phyloP scores from a whole-genome alignment of 92 coral and sea anemone species.

The Muricea muricata region DNA sequence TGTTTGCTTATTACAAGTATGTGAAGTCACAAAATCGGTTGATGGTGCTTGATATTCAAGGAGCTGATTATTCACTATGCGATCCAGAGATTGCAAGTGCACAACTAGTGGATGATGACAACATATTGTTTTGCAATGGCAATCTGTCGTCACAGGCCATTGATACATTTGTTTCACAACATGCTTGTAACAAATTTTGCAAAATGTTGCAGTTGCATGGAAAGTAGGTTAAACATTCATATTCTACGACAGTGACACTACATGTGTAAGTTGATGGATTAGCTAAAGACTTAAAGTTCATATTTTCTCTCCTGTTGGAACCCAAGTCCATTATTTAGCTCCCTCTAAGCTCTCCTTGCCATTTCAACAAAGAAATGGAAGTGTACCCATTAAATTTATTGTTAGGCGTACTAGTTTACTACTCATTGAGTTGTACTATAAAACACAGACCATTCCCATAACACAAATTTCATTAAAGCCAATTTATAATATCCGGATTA shows the following conservation, averaged over 20 bases:
- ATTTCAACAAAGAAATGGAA: too few relatives aligned
- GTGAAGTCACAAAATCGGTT: constrained; percentile 32
- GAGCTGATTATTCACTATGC: constrained; percentile 44
- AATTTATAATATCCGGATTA: too few relatives aligned
- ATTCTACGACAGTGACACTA: constrained; percentile 28
- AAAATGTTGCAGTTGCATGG: background rate
- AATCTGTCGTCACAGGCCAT: background rate
- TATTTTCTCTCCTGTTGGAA: too few relatives aligned
- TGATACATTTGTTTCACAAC: constrained; percentile 4
- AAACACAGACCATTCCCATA: too few relatives aligned
- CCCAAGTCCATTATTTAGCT: too few relatives aligned
- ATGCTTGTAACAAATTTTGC: constrained; percentile 33
- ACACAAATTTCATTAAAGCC: too few relatives aligned
- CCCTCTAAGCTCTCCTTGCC: too few relatives aligned
- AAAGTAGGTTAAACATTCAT: background rate
- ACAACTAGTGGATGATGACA: constrained; percentile 31
- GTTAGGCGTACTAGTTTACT: too few relatives aligned
- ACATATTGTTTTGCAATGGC: constrained; percentile 8
- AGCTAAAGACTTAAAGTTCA: too few relatives aligned
- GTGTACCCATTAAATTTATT: too few relatives aligned
- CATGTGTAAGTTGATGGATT: too few relatives aligned
- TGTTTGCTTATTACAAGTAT: constrained; percentile 66
- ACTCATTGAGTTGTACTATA: too few relatives aligned
- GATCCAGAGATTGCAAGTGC: constrained; percentile 68
- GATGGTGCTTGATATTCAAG: constrained; percentile 68